Conservation (phyloP, 1,140 invertebrate species). For the Caenorhabditis inopinata region DNA sequence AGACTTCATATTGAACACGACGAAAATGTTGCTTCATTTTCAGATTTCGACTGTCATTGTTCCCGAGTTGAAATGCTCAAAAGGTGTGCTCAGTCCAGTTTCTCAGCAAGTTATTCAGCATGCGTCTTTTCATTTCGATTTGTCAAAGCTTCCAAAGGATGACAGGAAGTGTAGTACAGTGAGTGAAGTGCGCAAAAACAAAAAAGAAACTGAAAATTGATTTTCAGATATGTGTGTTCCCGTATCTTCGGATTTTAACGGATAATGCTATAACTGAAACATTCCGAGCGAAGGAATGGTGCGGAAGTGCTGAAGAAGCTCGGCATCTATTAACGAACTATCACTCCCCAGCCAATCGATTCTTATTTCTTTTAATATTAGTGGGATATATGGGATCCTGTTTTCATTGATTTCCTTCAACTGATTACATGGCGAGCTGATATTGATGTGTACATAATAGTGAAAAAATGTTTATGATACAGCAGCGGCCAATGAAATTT, state of each 20-base stretch:
- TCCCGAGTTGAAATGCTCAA: conserved; percentile 27
- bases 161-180: conserved; percentile 6
- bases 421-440: too few relatives aligned
- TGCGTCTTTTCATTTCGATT: conserved; percentile 44
- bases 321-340: background rate
- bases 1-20: background rate
- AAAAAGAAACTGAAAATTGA: too few relatives aligned
- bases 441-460: too few relatives aligned
- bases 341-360: background rate
- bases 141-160: conserved; percentile 5
- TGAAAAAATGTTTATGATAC: too few relatives aligned
- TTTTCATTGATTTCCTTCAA: too few relatives aligned
- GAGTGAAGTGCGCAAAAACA: too few relatives aligned
- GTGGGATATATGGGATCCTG: too few relatives aligned
- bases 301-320: conserved; percentile 37
- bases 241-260: conserved; percentile 28
- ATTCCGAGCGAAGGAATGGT: conserved; percentile 45
- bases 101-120: conserved; percentile 42
- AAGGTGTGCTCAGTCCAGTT: conserved; percentile 35
- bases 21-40: background rate
- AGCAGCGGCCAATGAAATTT: too few relatives aligned
- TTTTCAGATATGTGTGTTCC: conserved; percentile 36
- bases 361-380: background rate
- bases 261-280: conserved; percentile 34
- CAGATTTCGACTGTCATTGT: conserved; percentile 34